Evolutionary conservation across 2,113 vertebrate species (phyloP).

Genomic region (Tupaia chinensis): DNA sequence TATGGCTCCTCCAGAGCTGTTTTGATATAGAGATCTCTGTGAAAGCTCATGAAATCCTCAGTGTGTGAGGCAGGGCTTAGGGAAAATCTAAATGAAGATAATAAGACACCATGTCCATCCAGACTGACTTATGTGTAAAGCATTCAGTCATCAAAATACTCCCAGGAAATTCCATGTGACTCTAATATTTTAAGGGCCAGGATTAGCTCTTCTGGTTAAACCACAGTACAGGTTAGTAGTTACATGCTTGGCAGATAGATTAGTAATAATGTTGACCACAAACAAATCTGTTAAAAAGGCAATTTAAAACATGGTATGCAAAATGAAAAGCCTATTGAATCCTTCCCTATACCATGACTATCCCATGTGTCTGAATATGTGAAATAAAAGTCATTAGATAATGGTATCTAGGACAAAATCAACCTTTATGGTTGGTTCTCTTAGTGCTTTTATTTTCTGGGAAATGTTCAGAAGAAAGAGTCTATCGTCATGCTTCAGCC

Average conservation of each 20-base stretch:
- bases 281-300: neutral
- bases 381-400: neutral
- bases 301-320: neutral
- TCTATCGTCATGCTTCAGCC: neutral
- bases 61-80: conserved; percentile 47
- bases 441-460: neutral
- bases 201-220: conserved; percentile 31
- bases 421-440: neutral
- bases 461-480: neutral
- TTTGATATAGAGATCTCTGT: conserved; percentile 63
- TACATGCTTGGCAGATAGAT: neutral
- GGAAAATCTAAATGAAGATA: conserved; percentile 65
- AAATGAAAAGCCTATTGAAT: neutral
- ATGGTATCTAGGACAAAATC: neutral
- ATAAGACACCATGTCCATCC: neutral
- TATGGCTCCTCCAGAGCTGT: neutral
- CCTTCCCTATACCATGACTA: neutral
- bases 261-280: neutral
- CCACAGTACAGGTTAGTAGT: neutral
- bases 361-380: neutral
- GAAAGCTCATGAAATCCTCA: conserved; percentile 74
- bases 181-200: neutral
- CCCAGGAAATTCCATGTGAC: neutral
- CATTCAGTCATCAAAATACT: neutral
- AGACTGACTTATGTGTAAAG: conserved; percentile 41